phyloP scores from a whole-genome alignment of 2,113 vertebrate species.

The Ameiurus melas region DNA sequence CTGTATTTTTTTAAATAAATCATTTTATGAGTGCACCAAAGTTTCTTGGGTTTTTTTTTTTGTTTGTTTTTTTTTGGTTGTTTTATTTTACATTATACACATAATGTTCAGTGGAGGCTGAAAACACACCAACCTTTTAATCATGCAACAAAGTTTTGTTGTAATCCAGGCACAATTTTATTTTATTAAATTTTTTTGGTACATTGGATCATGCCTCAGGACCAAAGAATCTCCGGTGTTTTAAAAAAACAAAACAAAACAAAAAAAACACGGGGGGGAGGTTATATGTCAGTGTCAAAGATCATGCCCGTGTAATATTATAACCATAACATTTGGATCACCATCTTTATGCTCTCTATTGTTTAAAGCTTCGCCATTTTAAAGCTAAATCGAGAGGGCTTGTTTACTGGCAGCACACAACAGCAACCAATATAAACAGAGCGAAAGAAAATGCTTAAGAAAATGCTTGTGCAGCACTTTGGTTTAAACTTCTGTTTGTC shows the following conservation, averaged over 20 bases:
- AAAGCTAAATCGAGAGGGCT: not conserved
- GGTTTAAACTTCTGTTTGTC: no score
- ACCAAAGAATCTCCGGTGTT: not conserved
- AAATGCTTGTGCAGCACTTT: no score
- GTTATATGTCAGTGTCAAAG: no score
- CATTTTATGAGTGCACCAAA: constrained; percentile 59
- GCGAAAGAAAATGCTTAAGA: not conserved
- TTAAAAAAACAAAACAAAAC: no score
- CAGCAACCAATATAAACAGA: not conserved
- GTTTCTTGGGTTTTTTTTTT: not conserved
- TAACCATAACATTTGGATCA: not conserved
- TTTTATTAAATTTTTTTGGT: no score
- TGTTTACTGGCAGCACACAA: not conserved
- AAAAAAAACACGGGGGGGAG: not conserved
- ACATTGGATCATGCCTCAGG: not conserved
- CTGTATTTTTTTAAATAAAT: constrained; percentile 94
- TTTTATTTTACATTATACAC: not conserved
- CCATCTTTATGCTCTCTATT: not conserved
- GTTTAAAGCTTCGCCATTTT: not conserved
- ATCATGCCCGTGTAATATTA: not conserved
- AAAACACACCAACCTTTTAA: not conserved
- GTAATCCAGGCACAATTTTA: not conserved
- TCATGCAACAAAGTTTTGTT: not conserved
- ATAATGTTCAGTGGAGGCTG: not conserved
- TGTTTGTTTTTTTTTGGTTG: not conserved